These are phyloP conservation scores for Drosophila kokeensis DNA, from an alignment of 2,888 invertebrate genomes.

Conservation along the genomic window DNA sequence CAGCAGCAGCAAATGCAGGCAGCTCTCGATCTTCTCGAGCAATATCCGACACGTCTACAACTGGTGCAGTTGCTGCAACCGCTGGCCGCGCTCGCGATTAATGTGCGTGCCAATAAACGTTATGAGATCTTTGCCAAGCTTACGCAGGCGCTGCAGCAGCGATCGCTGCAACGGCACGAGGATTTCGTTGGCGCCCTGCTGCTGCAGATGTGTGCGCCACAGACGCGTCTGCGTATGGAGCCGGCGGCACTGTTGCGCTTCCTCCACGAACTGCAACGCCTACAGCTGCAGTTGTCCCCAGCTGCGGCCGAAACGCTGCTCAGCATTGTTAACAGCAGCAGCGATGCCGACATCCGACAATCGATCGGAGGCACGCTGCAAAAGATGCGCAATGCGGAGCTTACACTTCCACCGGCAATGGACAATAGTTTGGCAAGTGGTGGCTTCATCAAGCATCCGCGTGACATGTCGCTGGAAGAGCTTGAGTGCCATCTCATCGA, in stretches of 20 bases:
- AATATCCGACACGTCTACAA: constrained; percentile 86
- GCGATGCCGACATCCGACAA: constrained; percentile 25
- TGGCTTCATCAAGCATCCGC: constrained; percentile 86
- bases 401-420: constrained; percentile 64
- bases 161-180: constrained; percentile 85
- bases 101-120: constrained; percentile 85
- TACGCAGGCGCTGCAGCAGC: constrained; percentile 85
- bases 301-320: constrained; percentile 85
- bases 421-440: constrained; percentile 53
- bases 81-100: constrained; percentile 85
- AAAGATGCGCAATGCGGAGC: constrained; percentile 85
- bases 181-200: constrained; percentile 88
- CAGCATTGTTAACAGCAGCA: constrained; percentile 33
- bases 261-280: constrained; percentile 84
- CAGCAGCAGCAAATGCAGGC: constrained; percentile 58
- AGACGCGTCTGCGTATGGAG: constrained; percentile 84
- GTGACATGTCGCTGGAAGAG: constrained; percentile 88
- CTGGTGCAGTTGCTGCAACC: constrained; percentile 86
- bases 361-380: constrained; percentile 74
- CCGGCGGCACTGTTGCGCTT: constrained; percentile 84
- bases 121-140: constrained; percentile 85
- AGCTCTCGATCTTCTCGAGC: constrained; percentile 60
- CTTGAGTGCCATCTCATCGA: constrained; percentile 88
- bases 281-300: constrained; percentile 85
- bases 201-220: constrained; percentile 85